These are phyloP conservation scores for Riparia riparia DNA, from an alignment of 2,113 vertebrate species.

Conservation along the genomic window DNA sequence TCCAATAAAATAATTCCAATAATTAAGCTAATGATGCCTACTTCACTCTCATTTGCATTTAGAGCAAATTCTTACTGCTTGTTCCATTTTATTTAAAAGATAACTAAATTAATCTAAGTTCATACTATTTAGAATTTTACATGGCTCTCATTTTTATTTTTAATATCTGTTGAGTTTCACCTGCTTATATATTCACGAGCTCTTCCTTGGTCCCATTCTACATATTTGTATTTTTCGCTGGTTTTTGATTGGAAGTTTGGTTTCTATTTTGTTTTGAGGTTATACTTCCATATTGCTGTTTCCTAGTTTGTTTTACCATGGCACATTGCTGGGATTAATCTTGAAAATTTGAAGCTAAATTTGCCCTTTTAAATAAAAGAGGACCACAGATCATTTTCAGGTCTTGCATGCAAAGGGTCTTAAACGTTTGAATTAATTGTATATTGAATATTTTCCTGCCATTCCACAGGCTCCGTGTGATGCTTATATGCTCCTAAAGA, in stretches of 20 bases:
- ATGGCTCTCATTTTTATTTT: not conserved
- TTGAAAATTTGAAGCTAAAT: not conserved
- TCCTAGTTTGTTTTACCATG: not conserved
- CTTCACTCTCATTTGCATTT: not conserved
- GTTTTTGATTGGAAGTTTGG: not conserved
- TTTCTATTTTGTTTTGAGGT: not conserved
- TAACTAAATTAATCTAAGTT: not conserved
- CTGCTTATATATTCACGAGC: not conserved
- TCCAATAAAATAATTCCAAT: not conserved
- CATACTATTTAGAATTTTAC: not conserved
- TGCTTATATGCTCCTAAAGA: not conserved
- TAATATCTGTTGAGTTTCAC: not conserved
- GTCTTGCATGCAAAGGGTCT: not conserved
- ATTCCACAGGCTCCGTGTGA: fast-evolving
- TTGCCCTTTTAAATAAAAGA: not conserved
- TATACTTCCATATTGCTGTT: not conserved
- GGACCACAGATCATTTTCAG: fast-evolving
- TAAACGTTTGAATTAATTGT: not conserved
- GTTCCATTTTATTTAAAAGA: not conserved
- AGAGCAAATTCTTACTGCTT: not conserved
- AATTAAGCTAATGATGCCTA: not conserved
- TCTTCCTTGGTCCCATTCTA: not conserved
- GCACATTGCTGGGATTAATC: not conserved
- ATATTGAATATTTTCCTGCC: not conserved
- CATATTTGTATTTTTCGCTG: not conserved